A percentile compares a stretch with the other conserved stretches of the same genome.
Evolutionary conservation across 2,113 vertebrate genomes (phyloP).

Genomic region (Oreocharis arfaki): DNA sequence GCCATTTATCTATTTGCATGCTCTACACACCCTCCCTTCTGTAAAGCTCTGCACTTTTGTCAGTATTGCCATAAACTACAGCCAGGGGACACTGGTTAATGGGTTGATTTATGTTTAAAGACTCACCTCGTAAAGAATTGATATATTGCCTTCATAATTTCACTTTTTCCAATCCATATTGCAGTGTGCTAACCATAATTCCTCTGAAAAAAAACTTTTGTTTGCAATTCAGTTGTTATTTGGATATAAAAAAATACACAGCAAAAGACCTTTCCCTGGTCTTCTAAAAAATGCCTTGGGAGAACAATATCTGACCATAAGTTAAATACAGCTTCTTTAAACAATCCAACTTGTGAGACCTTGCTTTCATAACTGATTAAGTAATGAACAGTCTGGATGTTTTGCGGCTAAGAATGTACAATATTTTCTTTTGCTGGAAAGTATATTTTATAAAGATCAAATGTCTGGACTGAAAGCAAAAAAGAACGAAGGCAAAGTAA

Average conservation of each 20-base stretch:
- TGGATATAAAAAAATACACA: neutral
- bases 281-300: neutral
- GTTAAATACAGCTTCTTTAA: conserved; percentile 7
- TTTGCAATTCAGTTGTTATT: neutral
- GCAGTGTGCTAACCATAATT: neutral
- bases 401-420: neutral
- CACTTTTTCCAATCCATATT: neutral
- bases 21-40: neutral
- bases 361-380: conserved; percentile 41
- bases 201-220: neutral
- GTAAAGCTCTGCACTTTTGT: neutral
- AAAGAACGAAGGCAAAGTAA: neutral
- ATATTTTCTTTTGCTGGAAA: conserved; percentile 54
- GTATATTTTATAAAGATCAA: conserved; percentile 54
- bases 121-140: neutral
- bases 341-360: neutral
- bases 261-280: neutral
- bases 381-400: conserved; percentile 23
- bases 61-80: neutral
- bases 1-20: neutral
- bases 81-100: neutral
- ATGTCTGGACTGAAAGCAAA: conserved; percentile 1
- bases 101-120: neutral
- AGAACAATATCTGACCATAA: neutral
- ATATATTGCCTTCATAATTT: neutral